Conservation (phyloP, 1,140 invertebrate genomes). For the Leptinotarsa defecta region DNA sequence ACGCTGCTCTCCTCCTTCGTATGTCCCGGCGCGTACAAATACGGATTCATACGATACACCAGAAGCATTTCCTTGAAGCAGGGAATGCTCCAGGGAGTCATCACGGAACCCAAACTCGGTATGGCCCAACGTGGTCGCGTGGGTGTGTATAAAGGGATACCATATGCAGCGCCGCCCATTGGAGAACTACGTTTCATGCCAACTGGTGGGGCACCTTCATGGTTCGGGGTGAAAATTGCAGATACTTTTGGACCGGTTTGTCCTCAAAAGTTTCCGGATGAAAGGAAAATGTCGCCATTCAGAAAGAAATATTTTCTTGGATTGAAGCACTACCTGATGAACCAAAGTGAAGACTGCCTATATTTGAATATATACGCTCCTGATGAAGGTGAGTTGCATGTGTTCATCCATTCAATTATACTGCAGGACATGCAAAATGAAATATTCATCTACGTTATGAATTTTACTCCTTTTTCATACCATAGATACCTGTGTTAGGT, state of each 20-base stretch:
- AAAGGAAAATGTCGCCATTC: constrained; percentile 65
- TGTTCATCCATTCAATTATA: no score
- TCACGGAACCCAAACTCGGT: constrained; percentile 61
- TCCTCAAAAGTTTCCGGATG: constrained; percentile 74
- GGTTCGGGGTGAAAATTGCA: constrained; percentile 57
- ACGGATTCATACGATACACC: constrained; percentile 35
- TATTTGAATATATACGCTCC: constrained; percentile 94
- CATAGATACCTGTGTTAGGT: no score
- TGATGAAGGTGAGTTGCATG: constrained; percentile 61
- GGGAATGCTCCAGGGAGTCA: constrained; percentile 61
- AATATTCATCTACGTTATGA: no score
- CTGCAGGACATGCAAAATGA: no score
- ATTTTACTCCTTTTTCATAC: no score
- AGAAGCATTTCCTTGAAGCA: constrained; percentile 49
- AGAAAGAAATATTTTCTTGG: constrained; percentile 71
- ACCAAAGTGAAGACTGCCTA: constrained; percentile 90
- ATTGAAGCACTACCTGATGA: constrained; percentile 69
- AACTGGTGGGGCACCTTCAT: constrained; percentile 63
- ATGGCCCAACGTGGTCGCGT: constrained; percentile 61
- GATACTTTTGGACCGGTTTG: constrained; percentile 82
- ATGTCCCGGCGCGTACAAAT: constrained; percentile 10
- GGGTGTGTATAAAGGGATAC: constrained; percentile 76
- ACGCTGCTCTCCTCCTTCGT: constrained; percentile 26
- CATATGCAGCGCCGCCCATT: constrained; percentile 89
- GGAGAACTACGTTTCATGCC: constrained; percentile 83